A percentile compares a stretch with the other conserved stretches of the same genome.
These are phyloP conservation scores for Dynastes tityus DNA, from an alignment of 2,888 invertebrate species.

Conservation along the genomic window DNA sequence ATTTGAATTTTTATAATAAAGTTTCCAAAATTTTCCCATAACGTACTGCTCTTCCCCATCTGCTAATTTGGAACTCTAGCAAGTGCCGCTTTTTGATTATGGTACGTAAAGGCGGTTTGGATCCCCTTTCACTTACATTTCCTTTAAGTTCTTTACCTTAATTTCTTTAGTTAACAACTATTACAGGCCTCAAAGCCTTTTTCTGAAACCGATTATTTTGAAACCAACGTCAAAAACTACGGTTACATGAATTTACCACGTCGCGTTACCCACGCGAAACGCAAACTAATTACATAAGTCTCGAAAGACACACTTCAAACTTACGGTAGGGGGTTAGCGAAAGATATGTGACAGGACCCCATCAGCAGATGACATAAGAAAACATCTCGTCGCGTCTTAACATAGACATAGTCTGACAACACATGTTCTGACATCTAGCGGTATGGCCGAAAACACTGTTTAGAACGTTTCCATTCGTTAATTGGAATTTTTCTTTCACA, in stretches of 20 bases:
- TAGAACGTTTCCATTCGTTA: constrained; percentile 36
- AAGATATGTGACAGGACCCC: constrained; percentile 38
- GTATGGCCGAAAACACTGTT: constrained; percentile 18
- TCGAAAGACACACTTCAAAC: constrained; percentile 34
- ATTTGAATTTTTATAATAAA: too few relatives aligned
- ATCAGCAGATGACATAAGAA: constrained; percentile 47
- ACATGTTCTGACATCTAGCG: constrained; percentile 33
- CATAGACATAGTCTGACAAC: constrained; percentile 24
- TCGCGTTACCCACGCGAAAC: constrained; percentile 9
- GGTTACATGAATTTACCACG: constrained; percentile 10
- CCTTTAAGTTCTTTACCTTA: too few relatives aligned
- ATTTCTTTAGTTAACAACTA: too few relatives aligned
- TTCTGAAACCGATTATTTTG: not conserved
- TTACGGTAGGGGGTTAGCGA: not conserved
- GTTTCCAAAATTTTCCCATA: too few relatives aligned
- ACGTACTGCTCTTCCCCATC: too few relatives aligned
- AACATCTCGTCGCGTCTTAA: constrained; percentile 31
- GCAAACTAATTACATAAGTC: constrained; percentile 30
- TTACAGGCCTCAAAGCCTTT: too few relatives aligned
- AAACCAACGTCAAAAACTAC: not conserved
- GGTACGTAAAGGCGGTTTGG: too few relatives aligned
- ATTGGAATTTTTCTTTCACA: constrained; percentile 45
- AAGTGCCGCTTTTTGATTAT: too few relatives aligned
- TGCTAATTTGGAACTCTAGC: too few relatives aligned
- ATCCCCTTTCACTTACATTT: too few relatives aligned